Base-by-base conservation (phyloP, 2,888 invertebrate species). In the Parthenolecanium corni region DNA sequence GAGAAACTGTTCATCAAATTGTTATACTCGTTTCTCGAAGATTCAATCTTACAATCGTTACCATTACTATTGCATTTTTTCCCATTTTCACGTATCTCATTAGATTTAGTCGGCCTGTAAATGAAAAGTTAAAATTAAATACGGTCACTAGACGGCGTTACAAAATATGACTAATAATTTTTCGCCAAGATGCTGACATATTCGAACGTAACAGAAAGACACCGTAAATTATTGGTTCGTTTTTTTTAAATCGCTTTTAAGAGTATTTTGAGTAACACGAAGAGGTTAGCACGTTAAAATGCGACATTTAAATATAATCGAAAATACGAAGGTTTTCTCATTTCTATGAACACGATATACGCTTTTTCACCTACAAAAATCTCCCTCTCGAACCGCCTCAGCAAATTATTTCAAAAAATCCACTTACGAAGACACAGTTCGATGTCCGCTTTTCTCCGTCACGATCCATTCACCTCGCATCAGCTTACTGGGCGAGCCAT, bases 381-480 rank as follows among this genome's bases (percentile, higher is more conserved):
- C n/a, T n/a, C n/a, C n/a, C n/a, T n/a, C n/a, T n/a, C n/a, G n/a
- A n/a, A n/a, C n/a, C n/a, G n/a, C n/a, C n/a, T n/a, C n/a, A n/a
- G n/a, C n/a, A n/a, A n/a, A n/a, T n/a, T n/a, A n/a, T n/a, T n/a
- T n/a, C n/a, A n/a, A n/a, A n/a, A n/a, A n/a, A n/a, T n/a, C n/a
- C n/a, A 57, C 57, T 31, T 46, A 57, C 57, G 57, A 57, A 25
- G 31, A 46, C 42, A 18, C 18, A 12, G 42, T 25, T n/a, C n/a
- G 11, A 23, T 31, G 42, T 1, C 16, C 12, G 21, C 23, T 18
- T 23, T 23, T 51, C 36, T 61, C 61, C 5, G 51, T 40, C 2
- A 61, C 51, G 2, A 51, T 36, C 61, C 61, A 61, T 36, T 61
- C 40, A 14, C 49, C 20, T 23, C 31, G 31, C 9, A 31, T 31